Percentiles rank a stretch among this genome's conserved stretches.
Conservation (phyloP, 2,797 vertebrate genomes). For the Sebastes nivosus region DNA sequence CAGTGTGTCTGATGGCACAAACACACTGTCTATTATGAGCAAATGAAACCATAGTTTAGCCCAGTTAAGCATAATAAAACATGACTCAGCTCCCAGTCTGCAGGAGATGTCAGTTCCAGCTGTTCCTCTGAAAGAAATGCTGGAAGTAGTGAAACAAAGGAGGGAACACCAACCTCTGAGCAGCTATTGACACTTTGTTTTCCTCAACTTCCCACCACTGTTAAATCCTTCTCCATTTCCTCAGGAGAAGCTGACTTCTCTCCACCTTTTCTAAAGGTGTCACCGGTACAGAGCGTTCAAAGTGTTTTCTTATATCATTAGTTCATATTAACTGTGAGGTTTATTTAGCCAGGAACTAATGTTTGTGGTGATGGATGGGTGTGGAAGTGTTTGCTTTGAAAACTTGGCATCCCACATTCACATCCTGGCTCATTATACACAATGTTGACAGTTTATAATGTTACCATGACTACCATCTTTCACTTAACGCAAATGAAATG, state of each 20-base stretch:
- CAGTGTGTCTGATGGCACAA: not conserved
- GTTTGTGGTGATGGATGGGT: not conserved
- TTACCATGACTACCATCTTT: not conserved
- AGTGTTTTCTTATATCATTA: not conserved
- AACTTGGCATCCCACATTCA: not conserved
- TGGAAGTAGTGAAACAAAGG: slow-evolving; percentile 61
- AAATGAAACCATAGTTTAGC: not conserved
- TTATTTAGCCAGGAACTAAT: not conserved
- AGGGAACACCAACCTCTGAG: slow-evolving; percentile 43
- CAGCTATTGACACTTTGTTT: slow-evolving; percentile 13
- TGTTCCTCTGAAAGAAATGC: slow-evolving; percentile 48
- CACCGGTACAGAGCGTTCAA: not conserved
- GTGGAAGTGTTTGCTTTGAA: not conserved
- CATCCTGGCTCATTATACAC: not conserved
- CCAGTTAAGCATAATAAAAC: not conserved
- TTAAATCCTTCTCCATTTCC: not conserved
- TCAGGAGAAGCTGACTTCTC: not conserved
- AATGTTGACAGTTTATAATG: not conserved
- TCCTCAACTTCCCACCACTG: slow-evolving; percentile 23
- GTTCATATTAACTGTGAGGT: not conserved
- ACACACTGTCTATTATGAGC: not conserved
- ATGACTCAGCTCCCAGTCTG: not conserved
- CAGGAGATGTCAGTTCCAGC: slow-evolving; percentile 36
- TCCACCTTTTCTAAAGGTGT: not conserved
- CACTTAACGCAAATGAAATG: not conserved